Base-by-base conservation (phyloP, 2,113 vertebrate species). In the Pomatorhinus ruficollis region DNA sequence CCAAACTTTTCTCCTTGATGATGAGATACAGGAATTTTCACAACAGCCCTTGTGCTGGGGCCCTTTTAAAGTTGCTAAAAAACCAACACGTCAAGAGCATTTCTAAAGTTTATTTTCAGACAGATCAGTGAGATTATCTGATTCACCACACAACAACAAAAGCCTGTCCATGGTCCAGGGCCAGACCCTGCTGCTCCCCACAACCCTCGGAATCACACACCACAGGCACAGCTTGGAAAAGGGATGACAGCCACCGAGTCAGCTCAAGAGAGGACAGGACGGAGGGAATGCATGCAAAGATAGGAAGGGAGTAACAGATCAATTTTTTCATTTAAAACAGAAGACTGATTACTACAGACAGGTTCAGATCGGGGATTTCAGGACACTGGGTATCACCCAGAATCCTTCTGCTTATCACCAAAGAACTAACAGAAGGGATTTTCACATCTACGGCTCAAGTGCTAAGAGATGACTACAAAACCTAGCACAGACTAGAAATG, bases 81-180 rank as follows among this genome's bases (percentile, higher is more conserved):
- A 50, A 0, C 14, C 31, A 39, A 35, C 9, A n/a, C 0, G 3
- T 24, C 31, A 60, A 64, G n/a, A 30, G 8, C 39, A n/a, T 44
- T 80, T 79, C 57, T 60, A 6, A 50, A 77, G 52, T 22, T 59
- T 22, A 44, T 75, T 82, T 85, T 68, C 70, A 90, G 57, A 40
- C 1, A 0, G n/a, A 77, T 64, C 31, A 37, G 45, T 21, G 66
- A 80, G 31, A 44, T 31, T 16, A 60, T 47, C 22, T 40, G n/a
- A 45, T 35, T 66, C 33, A 23, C 5, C 28, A 47, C 11, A 61
- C 0, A 61, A 53, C 40, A 76, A 47, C 37, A 30, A 2, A 33
- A 75, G 6, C 4, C 47, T 71, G 14, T 4, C 30, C n/a, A 76
- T 50, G 39, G 52, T 54, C 49, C 21, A 6, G 2, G 24, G 42